Evolutionary conservation across 2,888 invertebrate species (phyloP).

Genomic region (Drosophila macrospina): DNA sequence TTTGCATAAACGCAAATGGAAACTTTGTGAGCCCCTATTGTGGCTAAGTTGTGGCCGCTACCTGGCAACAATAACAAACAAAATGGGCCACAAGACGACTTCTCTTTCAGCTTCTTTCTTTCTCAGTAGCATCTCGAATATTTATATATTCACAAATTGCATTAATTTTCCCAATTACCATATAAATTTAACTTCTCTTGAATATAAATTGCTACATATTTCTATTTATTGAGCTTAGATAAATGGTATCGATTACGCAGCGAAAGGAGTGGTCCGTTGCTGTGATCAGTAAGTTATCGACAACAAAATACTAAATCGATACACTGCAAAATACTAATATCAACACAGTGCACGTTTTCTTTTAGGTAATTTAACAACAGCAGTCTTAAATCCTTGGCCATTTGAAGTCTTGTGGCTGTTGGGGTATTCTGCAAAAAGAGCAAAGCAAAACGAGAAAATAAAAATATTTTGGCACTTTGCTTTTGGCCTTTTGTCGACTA

Average conservation of each 20-base stretch:
- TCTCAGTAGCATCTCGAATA: background rate
- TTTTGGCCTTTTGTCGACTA: conserved; percentile 67
- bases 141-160: background rate
- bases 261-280: background rate
- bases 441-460: conserved; percentile 10
- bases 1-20: conserved; percentile 71
- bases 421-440: conserved; percentile 20
- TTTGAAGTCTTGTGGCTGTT: conserved; percentile 70
- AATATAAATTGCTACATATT: no score
- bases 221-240: no score
- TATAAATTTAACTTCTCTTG: no score
- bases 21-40: conserved; percentile 37
- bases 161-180: no score
- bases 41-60: conserved; percentile 19
- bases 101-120: background rate
- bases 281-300: background rate
- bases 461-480: conserved; percentile 75
- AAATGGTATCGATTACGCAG: no score
- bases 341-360: background rate
- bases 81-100: background rate
- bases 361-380: conserved; percentile 50
- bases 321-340: background rate
- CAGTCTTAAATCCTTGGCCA: conserved; percentile 60
- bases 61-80: conserved; percentile 8
- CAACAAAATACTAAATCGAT: background rate